Evolutionary conservation across 2,797 vertebrate genomes (phyloP).

Genomic region (Acrocephalus scirpaceus): DNA sequence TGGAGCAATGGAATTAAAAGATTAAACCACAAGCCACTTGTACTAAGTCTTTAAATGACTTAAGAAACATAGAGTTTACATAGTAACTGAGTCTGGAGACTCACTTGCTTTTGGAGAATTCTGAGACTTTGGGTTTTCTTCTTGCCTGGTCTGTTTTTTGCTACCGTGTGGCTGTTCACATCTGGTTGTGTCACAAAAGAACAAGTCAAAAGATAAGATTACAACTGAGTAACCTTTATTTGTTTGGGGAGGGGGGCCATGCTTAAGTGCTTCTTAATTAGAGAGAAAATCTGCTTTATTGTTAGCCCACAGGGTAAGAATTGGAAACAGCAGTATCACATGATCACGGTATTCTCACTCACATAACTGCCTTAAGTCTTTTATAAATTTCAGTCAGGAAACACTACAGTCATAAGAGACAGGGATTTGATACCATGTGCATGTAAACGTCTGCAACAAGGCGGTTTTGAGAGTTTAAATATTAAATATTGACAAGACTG

Average conservation of each 20-base stretch:
- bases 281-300: constrained; percentile 15
- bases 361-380: neutral
- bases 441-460: neutral
- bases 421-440: neutral
- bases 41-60: constrained; percentile 69
- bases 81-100: constrained; percentile 60
- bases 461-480: neutral
- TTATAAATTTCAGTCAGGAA: neutral
- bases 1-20: constrained; percentile 74
- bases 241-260: fast-evolving
- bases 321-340: neutral
- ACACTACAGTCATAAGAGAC: neutral
- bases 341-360: neutral
- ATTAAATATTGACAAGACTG: neutral
- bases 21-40: constrained; percentile 72
- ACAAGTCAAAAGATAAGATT: neutral
- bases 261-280: neutral
- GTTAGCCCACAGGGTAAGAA: neutral
- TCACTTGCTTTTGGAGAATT: constrained; percentile 54
- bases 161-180: neutral
- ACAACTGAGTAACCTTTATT: neutral
- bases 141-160: constrained; percentile 40
- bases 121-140: neutral
- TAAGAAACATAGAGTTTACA: constrained; percentile 66
- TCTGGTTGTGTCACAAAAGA: constrained; percentile 3